Evolutionary conservation across 2,888 invertebrate species (phyloP).

Genomic region (Dione vanillae): DNA sequence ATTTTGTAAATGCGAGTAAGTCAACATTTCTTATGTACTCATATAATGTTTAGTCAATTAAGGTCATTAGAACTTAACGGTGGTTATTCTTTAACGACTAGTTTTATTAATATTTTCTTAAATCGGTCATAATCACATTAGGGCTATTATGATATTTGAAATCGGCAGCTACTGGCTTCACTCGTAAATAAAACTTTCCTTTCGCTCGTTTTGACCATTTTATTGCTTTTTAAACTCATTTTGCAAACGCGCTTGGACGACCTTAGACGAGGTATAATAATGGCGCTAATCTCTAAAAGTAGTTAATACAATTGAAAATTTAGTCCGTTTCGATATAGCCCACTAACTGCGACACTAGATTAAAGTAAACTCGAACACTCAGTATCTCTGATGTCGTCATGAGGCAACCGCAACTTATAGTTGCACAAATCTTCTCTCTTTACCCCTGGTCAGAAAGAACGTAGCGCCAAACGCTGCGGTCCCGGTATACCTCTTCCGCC

Average conservation of each 20-base stretch:
- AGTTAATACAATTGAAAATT: no score
- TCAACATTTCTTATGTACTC: not conserved
- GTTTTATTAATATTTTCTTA: not conserved
- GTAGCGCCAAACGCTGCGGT: no score
- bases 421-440: no score
- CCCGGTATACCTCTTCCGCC: no score
- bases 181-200: not conserved
- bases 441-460: no score
- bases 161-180: not conserved
- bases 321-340: no score
- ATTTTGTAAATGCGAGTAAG: no score
- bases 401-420: no score
- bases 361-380: no score
- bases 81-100: not conserved
- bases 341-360: no score
- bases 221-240: not conserved
- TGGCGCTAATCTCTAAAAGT: no score
- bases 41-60: conserved; percentile 7
- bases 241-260: not conserved
- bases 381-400: no score
- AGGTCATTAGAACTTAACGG: conserved; percentile 10
- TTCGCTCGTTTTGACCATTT: not conserved
- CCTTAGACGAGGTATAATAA: not conserved
- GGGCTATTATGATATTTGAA: not conserved
- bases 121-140: conserved; percentile 2